Percentiles rank a stretch among this genome's conserved stretches.
Conservation (phyloP, 2,888 invertebrate species). For the Calameuta idolon region DNA sequence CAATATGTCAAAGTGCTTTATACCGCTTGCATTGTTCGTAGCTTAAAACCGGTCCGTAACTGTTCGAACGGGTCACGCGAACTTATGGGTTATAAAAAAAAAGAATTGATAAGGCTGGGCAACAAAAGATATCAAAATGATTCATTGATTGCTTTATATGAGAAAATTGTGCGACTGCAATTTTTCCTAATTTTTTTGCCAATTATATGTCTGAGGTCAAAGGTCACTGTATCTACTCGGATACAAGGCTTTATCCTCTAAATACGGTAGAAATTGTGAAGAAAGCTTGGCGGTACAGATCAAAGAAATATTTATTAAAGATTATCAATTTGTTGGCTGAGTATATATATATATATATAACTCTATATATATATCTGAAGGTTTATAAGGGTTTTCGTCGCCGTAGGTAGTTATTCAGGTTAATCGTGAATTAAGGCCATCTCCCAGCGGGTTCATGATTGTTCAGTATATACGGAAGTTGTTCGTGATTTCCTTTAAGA, state of each 20-base stretch:
- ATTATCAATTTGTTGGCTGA: not conserved
- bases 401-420: not conserved
- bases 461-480: not conserved
- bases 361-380: not conserved
- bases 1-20: constrained; percentile 28
- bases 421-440: not conserved
- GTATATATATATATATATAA: not conserved
- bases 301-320: not conserved
- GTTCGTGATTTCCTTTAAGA: not conserved
- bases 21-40: not conserved
- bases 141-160: not conserved
- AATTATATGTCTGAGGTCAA: too few species aligned
- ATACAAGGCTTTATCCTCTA: not conserved
- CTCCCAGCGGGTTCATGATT: not conserved
- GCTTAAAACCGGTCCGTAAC: not conserved
- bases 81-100: not conserved
- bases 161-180: not conserved
- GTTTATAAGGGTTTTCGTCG: not conserved
- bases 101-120: not conserved
- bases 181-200: not conserved
- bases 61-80: not conserved
- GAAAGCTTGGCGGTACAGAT: not conserved
- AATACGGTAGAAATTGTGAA: not conserved
- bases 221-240: not conserved
- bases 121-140: not conserved